Evolutionary conservation across 1,140 invertebrate genomes (phyloP).

Genomic region (Cydia splendana): DNA sequence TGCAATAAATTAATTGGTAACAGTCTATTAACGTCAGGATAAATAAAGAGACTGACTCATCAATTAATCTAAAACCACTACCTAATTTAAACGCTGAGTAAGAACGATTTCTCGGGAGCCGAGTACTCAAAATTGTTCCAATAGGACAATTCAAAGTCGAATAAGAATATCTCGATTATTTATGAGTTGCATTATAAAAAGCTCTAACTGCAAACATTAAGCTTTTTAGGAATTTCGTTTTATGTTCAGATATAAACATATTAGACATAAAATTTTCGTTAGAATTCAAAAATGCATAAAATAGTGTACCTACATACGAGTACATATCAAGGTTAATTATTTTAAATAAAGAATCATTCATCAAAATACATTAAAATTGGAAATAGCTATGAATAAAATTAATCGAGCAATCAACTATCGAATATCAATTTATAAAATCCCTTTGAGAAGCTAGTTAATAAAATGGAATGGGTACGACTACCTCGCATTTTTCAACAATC

Average conservation of each 20-base stretch:
- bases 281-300: no score
- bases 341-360: not conserved
- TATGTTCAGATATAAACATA: not conserved
- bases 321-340: not conserved
- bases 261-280: no score
- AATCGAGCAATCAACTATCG: constrained; percentile 4
- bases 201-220: not conserved
- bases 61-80: constrained; percentile 27
- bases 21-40: constrained; percentile 1
- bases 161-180: not conserved
- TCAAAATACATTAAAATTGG: not conserved
- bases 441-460: not conserved
- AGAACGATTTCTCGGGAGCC: constrained; percentile 2
- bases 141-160: not conserved
- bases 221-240: not conserved
- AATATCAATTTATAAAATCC: constrained; percentile 20
- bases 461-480: constrained; percentile 1
- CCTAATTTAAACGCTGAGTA: constrained; percentile 14
- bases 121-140: constrained; percentile 9
- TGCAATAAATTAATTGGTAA: constrained; percentile 28
- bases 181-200: not conserved
- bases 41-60: constrained; percentile 29
- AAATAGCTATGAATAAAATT: not conserved
- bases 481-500: constrained; percentile 8
- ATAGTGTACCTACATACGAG: no score